These are phyloP conservation scores for Lasioglossum morio DNA, from an alignment of 2,888 invertebrate genomes.

Conservation along the genomic window DNA sequence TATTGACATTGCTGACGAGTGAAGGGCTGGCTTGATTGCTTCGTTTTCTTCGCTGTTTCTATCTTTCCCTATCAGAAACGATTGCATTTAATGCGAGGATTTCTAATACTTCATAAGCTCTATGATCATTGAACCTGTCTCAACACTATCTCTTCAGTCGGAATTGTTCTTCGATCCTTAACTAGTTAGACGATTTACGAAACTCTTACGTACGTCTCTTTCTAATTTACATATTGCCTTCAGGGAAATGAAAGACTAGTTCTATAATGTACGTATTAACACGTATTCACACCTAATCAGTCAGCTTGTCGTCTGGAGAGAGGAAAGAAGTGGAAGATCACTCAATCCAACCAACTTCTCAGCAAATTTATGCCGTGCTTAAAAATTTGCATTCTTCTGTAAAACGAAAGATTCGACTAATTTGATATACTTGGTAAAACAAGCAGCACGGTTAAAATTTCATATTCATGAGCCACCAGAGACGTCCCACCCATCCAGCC, in stretches of 20 bases:
- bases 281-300: neutral
- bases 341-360: neutral
- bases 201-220: neutral
- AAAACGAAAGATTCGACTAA: neutral
- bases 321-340: neutral
- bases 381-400: neutral
- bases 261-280: neutral
- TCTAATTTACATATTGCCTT: neutral
- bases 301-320: neutral
- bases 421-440: neutral
- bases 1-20: neutral
- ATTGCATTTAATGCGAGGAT: no score
- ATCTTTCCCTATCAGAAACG: neutral
- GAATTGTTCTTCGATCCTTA: neutral
- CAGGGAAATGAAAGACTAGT: neutral
- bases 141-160: neutral
- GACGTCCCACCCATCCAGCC: neutral
- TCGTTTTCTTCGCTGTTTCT: neutral
- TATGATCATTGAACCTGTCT: neutral
- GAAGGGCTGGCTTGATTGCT: neutral
- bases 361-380: neutral
- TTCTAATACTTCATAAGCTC: neutral
- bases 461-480: slow-evolving; percentile 2
- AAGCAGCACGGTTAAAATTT: neutral
- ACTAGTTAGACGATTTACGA: neutral